These are phyloP conservation scores for Maniola hyperantus DNA, from an alignment of 2,888 invertebrate species.

Conservation along the genomic window DNA sequence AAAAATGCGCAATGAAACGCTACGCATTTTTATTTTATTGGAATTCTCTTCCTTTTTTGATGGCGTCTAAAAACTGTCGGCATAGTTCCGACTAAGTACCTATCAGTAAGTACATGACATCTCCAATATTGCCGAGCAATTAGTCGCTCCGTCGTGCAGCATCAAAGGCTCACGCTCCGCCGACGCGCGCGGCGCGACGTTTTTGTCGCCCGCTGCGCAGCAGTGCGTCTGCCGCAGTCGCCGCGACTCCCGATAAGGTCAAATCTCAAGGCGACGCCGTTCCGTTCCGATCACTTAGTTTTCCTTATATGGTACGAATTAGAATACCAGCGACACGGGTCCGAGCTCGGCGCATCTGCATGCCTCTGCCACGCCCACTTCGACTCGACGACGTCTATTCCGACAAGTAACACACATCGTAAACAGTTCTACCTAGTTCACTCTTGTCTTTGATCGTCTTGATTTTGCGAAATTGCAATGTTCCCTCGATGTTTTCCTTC, in stretches of 20 bases:
- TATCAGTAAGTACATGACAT: not conserved
- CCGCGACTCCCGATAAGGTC: constrained; percentile 24
- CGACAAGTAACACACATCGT: too few species aligned
- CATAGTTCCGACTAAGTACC: not conserved
- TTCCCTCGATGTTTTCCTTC: too few species aligned
- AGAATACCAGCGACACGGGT: constrained; percentile 32
- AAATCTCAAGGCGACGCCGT: constrained; percentile 21
- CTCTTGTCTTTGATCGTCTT: not conserved
- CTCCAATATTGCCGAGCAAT: constrained; percentile 8
- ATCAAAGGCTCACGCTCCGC: not conserved
- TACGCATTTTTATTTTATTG: not conserved
- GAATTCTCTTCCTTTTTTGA: not conserved
- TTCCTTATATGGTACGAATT: constrained; percentile 29
- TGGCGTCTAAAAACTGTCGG: not conserved
- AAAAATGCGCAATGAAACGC: not conserved
- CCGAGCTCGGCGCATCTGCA: constrained; percentile 12
- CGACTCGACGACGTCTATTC: constrained; percentile 3
- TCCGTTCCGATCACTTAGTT: constrained; percentile 24
- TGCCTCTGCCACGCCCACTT: constrained; percentile 7
- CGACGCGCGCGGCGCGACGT: too few species aligned
- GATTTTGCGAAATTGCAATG: too few species aligned
- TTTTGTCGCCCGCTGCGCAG: constrained; percentile 3
- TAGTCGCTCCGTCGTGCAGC: not conserved
- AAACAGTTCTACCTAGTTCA: not conserved
- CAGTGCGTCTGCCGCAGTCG: not conserved